A percentile compares a stretch with the other conserved stretches of the same genome.
Evolutionary conservation across 2,113 vertebrate species (phyloP).

Genomic region (Clarias macrocephalus): DNA sequence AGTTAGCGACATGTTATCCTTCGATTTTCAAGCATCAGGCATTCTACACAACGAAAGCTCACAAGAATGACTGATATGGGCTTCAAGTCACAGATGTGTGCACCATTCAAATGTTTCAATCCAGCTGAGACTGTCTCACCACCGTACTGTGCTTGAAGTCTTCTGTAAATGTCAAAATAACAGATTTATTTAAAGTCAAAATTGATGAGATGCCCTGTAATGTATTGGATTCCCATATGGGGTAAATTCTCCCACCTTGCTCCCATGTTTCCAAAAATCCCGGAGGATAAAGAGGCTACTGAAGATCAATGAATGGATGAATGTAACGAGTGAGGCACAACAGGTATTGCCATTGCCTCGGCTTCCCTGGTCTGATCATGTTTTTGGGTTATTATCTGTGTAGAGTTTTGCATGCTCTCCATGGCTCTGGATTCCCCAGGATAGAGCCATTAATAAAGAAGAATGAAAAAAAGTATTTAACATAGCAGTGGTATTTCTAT

Average conservation of each 20-base stretch:
- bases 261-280: background rate
- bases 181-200: background rate
- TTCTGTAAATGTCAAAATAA: background rate
- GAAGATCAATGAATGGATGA: background rate
- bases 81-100: too few species aligned
- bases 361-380: background rate
- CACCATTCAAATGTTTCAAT: too few species aligned
- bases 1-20: too few species aligned
- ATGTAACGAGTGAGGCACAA: background rate
- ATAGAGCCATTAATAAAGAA: background rate
- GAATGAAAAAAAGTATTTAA: background rate
- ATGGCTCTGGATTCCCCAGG: background rate
- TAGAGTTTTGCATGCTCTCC: background rate
- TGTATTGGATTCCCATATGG: background rate
- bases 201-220: background rate
- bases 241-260: background rate
- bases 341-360: background rate
- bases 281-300: background rate
- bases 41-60: too few species aligned
- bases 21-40: too few species aligned
- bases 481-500: background rate
- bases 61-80: too few species aligned
- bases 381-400: background rate
- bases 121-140: too few species aligned
- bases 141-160: too few species aligned